Evolutionary conservation across 2,888 invertebrate species (phyloP).

Genomic region (Cancer borealis): DNA sequence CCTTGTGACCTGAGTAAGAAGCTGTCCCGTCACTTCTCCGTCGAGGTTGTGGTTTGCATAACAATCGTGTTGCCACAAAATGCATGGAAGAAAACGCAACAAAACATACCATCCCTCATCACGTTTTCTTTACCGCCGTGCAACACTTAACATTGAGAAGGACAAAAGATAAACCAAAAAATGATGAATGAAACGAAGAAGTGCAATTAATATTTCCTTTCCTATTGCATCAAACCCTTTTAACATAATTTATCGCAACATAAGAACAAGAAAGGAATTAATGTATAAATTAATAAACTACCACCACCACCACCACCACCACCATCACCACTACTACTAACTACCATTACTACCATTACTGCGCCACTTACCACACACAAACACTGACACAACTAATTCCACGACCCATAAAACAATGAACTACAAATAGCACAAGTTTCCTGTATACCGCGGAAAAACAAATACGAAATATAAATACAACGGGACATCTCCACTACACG

Average conservation of each 20-base stretch:
- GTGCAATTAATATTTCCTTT: neutral
- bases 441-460: neutral
- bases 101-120: neutral
- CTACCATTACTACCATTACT: neutral
- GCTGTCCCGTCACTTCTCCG: neutral
- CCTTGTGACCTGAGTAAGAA: neutral
- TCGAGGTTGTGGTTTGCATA: neutral
- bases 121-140: neutral
- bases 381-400: neutral
- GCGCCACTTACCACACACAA: neutral
- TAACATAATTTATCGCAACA: neutral
- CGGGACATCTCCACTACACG: neutral
- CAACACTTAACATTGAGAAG: neutral
- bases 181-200: neutral
- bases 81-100: neutral
- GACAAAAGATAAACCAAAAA: neutral
- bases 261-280: neutral
- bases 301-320: neutral
- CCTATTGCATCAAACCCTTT: neutral
- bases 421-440: neutral
- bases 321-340: neutral
- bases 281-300: neutral
- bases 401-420: neutral
- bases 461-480: neutral
- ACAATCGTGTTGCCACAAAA: neutral